Evolutionary conservation across 2,113 vertebrate genomes (phyloP), one percentile per base, ranked within the genome.

Genomic region (Benitochromis conjunctus): DNA sequence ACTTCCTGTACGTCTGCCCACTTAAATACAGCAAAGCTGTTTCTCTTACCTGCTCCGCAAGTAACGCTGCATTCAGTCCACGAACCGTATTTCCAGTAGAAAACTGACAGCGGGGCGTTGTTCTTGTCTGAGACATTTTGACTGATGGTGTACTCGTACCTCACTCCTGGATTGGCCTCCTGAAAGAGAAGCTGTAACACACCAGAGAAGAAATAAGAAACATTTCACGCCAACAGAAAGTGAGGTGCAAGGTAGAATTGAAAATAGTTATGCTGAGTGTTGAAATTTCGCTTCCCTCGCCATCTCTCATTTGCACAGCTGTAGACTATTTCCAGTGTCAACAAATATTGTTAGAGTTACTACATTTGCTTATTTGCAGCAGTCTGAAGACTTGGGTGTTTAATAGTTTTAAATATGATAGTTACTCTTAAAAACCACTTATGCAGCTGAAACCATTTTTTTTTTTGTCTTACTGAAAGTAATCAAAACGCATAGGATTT

Each of bases 141-240:
- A 57, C 94, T 98, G 92, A 99, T 93, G 58, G 98, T 99, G 96
- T 98, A 99, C 88, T 99, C 96, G n/a, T 98, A 99, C 24, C 95
- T 94, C 34, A 99, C 97, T 0, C 98, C 98, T 0, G 98, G 98
- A 91, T 99, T 99, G 48, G 93, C 95, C 91, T 98, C 98, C 93
- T 99, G 98, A 62, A 99, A 99, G 38, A 99, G 96, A 85, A 99
- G 96, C 99, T 99, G 93, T 3, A 76, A 69, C 19, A 64, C 24
- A 93, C 16, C 4, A 48, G 19, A 66, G 46, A 71, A 83, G 66
- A 62, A 31, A 11, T 13, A 41, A 26, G 69, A 74, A 48, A 48
- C 9, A 4, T 74, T 48, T 74, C n/a, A 51, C 19, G 13, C 9
- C 11, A 16, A 54, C 6, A 18, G 36, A 74, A 13, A n/a, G 11